Base-by-base conservation (phyloP, 2,797 vertebrate genomes). In the Lithobates sylvaticus region DNA sequence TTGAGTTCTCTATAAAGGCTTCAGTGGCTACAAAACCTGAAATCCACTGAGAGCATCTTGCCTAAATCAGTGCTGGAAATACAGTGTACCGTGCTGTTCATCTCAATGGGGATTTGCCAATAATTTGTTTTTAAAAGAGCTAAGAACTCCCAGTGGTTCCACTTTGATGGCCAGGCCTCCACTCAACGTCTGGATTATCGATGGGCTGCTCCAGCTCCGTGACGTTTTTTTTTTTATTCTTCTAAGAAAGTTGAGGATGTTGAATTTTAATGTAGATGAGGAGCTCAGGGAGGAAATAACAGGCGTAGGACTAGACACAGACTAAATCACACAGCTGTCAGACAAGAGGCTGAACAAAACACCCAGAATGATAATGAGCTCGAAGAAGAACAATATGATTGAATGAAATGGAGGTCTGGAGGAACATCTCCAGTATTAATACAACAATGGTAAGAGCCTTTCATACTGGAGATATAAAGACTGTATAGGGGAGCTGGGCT, bases 51-150 rank as follows among this genome's bases (percentile, higher is more conserved):
- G 78, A 86, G 36, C 67, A 27, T 64, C 50, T 58, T 71, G 10
- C 44, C 21, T 12, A 36, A 75, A 61, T 15, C 61, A 36, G 23
- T 81, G 54, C 61, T 75, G 78, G 54, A 61, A 47, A 47, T 71
- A 58, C 78, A 71, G 67, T 16, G 42, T 23, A 39, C 39, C 13
- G 73, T 23, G 68, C 72, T 26, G 4, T 67, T 74, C 23, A 18
- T 3, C 64, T 58, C 84, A 44, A 44, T 42, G 21, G 84, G 78
- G 84, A 81, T 65, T 71, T 81, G 65, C 70, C 84, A 70, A 58
- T 81, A 86, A 86, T 86, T 81, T 86, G 84, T 86, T 86, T 81
- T 81, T 81, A 81, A 81, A 81, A 86, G 84, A 75, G 72, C 78
- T 81, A 27, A 61, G 67, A 81, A 71, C 54, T 86, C 84, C 84